Evolutionary conservation across 2,888 invertebrate genomes (phyloP), one percentile per base, ranked within the genome.

Genomic region (Chymomyza procnemis): DNA sequence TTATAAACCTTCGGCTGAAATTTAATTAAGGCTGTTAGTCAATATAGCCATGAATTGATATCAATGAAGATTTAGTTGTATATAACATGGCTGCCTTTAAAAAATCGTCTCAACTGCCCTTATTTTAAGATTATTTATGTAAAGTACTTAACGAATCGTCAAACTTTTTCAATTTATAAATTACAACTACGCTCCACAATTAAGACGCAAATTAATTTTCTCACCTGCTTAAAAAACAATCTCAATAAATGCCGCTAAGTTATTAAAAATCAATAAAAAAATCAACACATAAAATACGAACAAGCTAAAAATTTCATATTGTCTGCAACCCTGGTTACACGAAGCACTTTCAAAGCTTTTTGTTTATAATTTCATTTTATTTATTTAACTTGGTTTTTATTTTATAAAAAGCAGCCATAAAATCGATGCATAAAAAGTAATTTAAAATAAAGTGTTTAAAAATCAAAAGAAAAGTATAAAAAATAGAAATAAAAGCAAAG

Each of bases 361-460:
- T 74, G 65, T 63, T 67, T 77, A 72, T 72, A 77, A 77, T 76
- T 74, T 66, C 66, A 77, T 74, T 74, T 69, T 50, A 61, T 59
- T 61, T 57, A 72, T 61, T 74, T 60, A n/a, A n/a, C n/a, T 4
- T 48, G 2, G n/a, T 14, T 8, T 19, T 50, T 50, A 9, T 19
- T 50, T 50, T 6, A n/a, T 19, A n/a, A n/a, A 6, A 18, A 12
- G 19, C 66, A 70, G 73, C 14, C 26, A 73, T 67, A 57, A 69
- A 75, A 70, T 65, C 56, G 9, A 41, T 41, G 34, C 34, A 66
- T 54, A 30, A 62, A 62, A 66, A 64, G 56, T 54, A 26, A 14
- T 41, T n/a, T 41, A 41, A 41, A 41, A 41, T 41, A 67, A 74
- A 80, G 67, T 74, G 61, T 64, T 65, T 70, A 67, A 54, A 0